Percentiles rank a stretch among this genome's conserved stretches.
Evolutionary conservation across 2,797 vertebrate species (phyloP).

Genomic region (Cynodonichthys magdalenae): DNA sequence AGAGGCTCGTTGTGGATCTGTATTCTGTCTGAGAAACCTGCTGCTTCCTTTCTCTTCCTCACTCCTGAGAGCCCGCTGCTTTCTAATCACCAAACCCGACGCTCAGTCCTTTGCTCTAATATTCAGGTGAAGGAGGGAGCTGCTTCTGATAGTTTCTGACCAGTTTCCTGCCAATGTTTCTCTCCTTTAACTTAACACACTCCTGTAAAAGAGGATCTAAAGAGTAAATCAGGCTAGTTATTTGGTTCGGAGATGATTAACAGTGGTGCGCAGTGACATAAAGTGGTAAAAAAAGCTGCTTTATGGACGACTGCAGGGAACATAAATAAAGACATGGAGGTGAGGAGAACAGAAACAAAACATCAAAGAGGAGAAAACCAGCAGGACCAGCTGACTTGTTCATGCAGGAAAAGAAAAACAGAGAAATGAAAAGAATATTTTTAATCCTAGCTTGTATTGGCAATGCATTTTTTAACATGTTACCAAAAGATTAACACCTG

Average conservation of each 20-base stretch:
- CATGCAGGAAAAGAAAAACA: background rate
- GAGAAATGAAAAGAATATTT: background rate
- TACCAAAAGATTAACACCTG: no score
- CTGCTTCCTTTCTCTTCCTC: slow-evolving; percentile 29
- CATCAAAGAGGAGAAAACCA: background rate
- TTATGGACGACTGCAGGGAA: background rate
- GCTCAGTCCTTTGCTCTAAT: slow-evolving; percentile 16
- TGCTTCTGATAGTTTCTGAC: slow-evolving; percentile 40
- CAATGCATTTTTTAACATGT: no score
- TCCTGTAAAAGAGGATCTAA: slow-evolving; percentile 15
- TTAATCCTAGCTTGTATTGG: no score
- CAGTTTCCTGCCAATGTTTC: slow-evolving; percentile 29
- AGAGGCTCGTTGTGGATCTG: slow-evolving; percentile 52
- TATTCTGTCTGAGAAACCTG: slow-evolving; percentile 39
- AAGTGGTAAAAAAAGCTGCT: background rate
- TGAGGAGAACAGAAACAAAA: no score
- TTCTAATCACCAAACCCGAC: slow-evolving; percentile 41
- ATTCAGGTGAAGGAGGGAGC: slow-evolving; percentile 37
- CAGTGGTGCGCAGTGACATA: no score
- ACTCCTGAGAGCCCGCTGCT: slow-evolving; percentile 32
- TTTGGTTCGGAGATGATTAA: no score
- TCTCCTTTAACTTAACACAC: slow-evolving; percentile 16
- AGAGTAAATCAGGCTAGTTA: background rate
- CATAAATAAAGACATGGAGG: background rate
- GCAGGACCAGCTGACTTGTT: background rate